These are phyloP conservation scores for Carabus problematicus DNA, from an alignment of 2,888 invertebrate genomes.

Conservation along the genomic window DNA sequence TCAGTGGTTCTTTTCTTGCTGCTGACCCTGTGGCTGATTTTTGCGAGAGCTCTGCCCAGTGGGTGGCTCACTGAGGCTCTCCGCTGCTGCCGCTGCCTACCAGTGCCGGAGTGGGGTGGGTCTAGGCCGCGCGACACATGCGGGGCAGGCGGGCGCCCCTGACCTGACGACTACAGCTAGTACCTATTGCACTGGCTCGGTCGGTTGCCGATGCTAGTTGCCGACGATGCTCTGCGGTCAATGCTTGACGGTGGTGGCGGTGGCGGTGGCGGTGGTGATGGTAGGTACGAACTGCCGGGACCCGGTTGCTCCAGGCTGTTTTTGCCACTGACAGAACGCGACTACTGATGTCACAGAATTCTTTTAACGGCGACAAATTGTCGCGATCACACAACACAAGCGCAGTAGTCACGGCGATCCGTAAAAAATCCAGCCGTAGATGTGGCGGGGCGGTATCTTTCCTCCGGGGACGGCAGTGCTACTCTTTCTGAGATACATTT, in stretches of 20 bases:
- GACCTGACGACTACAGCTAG: neutral
- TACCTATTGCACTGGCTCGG: conserved; percentile 9
- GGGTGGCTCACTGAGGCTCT: conserved; percentile 67
- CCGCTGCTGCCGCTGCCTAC: conserved; percentile 58
- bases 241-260: conserved; percentile 46
- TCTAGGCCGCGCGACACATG: conserved; percentile 63
- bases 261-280: conserved; percentile 47
- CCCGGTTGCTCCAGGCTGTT: conserved; percentile 50
- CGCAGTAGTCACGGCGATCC: conserved; percentile 58
- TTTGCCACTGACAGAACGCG: conserved; percentile 60
- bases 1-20: conserved; percentile 66
- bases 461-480: conserved; percentile 55
- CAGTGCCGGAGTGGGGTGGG: conserved; percentile 59
- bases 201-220: conserved; percentile 8
- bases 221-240: neutral
- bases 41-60: conserved; percentile 65
- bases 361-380: conserved; percentile 63
- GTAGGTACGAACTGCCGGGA: conserved; percentile 45
- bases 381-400: conserved; percentile 60
- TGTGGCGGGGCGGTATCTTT: conserved; percentile 39
- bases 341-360: conserved; percentile 61
- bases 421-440: conserved; percentile 55
- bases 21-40: conserved; percentile 55
- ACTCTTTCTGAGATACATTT: conserved; percentile 59
- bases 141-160: conserved; percentile 56